A percentile compares a stretch with the other conserved stretches of the same genome.
Evolutionary conservation across 2,797 vertebrate species (phyloP).

Genomic region (Triplophysa yarkandensis): DNA sequence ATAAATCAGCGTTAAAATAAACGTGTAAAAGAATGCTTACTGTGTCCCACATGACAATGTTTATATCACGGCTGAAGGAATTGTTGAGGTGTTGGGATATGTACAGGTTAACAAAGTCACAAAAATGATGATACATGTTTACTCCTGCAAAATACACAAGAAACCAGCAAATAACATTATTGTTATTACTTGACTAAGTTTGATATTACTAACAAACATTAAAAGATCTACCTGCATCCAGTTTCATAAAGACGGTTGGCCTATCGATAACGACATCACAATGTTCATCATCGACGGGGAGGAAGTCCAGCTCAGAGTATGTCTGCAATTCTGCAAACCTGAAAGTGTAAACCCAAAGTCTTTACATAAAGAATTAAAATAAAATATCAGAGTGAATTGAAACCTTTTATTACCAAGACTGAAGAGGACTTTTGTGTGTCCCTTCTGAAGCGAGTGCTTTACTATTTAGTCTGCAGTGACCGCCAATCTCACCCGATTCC

Average conservation of each 20-base stretch:
- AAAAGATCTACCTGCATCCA: constrained; percentile 87
- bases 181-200: background rate
- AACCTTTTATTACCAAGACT: constrained; percentile 87
- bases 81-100: constrained; percentile 95
- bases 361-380: no score
- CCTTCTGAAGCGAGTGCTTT: constrained; percentile 79
- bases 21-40: constrained; percentile 28
- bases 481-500: constrained; percentile 86
- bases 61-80: constrained; percentile 89
- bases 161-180: background rate
- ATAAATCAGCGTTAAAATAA: background rate
- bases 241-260: constrained; percentile 94
- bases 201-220: background rate
- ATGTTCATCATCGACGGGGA: constrained; percentile 78
- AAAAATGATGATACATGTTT: constrained; percentile 99
- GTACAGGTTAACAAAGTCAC: constrained; percentile 96
- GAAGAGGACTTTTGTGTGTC: constrained; percentile 92
- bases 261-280: constrained; percentile 89
- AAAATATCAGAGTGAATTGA: no score
- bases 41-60: constrained; percentile 98
- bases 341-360: background rate
- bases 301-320: constrained; percentile 83
- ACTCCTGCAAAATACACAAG: constrained; percentile 77
- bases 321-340: constrained; percentile 89
- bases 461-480: constrained; percentile 81